Conservation (phyloP, 2,113 vertebrate species). For the Bucco capensis region DNA sequence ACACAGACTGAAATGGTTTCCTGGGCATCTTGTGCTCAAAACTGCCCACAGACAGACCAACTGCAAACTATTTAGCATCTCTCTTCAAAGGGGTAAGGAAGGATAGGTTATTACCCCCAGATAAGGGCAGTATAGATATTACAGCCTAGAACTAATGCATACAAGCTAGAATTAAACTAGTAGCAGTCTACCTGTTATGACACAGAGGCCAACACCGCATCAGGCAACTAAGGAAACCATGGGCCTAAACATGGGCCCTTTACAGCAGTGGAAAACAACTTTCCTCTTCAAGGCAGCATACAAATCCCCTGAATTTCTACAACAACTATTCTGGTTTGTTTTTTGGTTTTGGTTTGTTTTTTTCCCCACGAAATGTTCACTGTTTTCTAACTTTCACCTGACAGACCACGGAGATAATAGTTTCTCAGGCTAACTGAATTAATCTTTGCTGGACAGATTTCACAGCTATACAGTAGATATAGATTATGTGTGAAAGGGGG, state of each 20-base stretch:
- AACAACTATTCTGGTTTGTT: neutral
- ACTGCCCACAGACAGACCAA: neutral
- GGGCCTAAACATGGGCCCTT: neutral
- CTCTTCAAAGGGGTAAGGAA: neutral
- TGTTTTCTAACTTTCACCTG: neutral
- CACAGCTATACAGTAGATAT: neutral
- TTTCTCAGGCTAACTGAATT: constrained; percentile 10
- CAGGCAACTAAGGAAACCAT: neutral
- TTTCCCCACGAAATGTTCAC: neutral
- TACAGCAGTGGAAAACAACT: neutral
- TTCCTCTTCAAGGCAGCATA: neutral
- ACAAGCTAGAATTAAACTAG: neutral
- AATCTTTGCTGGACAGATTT: constrained; percentile 26
- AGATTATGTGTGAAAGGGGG: constrained; percentile 6
- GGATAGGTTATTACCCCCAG: neutral
- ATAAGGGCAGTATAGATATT: neutral
- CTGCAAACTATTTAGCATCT: neutral
- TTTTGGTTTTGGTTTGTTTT: too few relatives aligned
- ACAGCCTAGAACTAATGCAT: neutral
- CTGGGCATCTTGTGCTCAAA: neutral
- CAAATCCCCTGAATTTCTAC: neutral
- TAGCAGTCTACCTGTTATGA: neutral
- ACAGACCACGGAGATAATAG: neutral
- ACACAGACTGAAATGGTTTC: neutral
- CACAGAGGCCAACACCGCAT: neutral